Evolutionary conservation across 1,140 invertebrate species (phyloP).

Genomic region (Leptinotarsa texana): DNA sequence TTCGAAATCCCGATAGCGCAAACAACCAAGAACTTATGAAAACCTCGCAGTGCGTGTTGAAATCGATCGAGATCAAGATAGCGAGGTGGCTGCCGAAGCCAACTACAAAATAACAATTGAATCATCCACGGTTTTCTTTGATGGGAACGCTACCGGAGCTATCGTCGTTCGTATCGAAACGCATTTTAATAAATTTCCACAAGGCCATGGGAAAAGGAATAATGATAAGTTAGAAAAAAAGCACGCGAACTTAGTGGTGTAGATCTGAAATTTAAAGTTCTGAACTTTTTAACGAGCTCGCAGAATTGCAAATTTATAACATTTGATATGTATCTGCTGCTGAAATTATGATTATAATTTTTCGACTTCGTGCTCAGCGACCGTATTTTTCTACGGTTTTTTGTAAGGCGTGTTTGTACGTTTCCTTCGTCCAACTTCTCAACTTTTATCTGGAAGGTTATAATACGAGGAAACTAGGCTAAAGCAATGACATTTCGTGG

Average conservation of each 20-base stretch:
- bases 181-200: slow-evolving; percentile 35
- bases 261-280: slow-evolving; percentile 39
- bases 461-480: too few species aligned
- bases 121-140: slow-evolving; percentile 14
- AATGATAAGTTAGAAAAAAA: slow-evolving; percentile 44
- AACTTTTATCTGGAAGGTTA: too few species aligned
- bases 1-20: too few species aligned
- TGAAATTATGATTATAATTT: slow-evolving; percentile 49
- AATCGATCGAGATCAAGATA: slow-evolving; percentile 14
- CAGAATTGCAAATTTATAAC: slow-evolving; percentile 47
- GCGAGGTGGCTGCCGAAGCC: not conserved
- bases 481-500: too few species aligned
- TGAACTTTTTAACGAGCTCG: slow-evolving; percentile 39
- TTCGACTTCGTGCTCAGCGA: slow-evolving; percentile 39
- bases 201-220: slow-evolving; percentile 45
- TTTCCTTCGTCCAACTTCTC: not conserved
- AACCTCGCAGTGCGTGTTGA: not conserved
- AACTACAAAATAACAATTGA: slow-evolving; percentile 24
- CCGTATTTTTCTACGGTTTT: slow-evolving; percentile 28
- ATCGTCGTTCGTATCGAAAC: slow-evolving; percentile 31
- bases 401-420: not conserved
- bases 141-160: slow-evolving; percentile 20
- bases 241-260: slow-evolving; percentile 33
- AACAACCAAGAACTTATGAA: too few species aligned
- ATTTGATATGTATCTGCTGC: slow-evolving; percentile 47